Evolutionary conservation across 2,113 vertebrate species (phyloP), one percentile per base, ranked within the genome.

Genomic region (Cisticola juncidis): DNA sequence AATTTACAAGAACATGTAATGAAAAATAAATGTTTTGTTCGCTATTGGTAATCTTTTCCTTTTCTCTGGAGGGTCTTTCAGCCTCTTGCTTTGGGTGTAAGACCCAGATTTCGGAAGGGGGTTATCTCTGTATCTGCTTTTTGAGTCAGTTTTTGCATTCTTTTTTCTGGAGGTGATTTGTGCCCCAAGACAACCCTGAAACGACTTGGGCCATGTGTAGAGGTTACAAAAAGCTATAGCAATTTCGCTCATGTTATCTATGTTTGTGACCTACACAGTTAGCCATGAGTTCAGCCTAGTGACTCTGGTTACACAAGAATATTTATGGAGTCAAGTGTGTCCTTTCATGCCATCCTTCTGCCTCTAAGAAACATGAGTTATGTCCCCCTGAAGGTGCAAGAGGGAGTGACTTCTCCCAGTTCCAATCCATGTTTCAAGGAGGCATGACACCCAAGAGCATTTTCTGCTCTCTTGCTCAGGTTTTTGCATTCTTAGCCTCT

Each of bases 291-390:
- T 94, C 88, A 93, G 45, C 40, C 88, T 48, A 18, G 68, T 21
- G 71, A 58, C 29, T 45, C 66, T 0, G 2, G 56, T 23, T 40
- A 50, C 76, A 92, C 95, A 95, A 60, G 72, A 88, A 36, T 81
- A 93, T 84, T 92, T 77, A 94, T 53, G 16, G 90, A 56, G 77
- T 38, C 86, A 92, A 51, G 81, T 94, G 91, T 74, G 68, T 72
- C 64, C 60, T 44, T 74, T 62, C 33, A 20, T 20, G 26, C 33
- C 0, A 0, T 45, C n/a, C 36, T 84, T 45, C 40, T 0, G 3
- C 24, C 79, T 66, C 57, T 6, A 36, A 26, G 29, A 88, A 74
- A 78, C 14, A 51, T 12, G 54, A 70, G 60, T 50, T 78, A 66
- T 12, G 56, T 62, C 16, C 24, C 28, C 40, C 51, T 70, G 58